Evolutionary conservation across 2,797 vertebrate genomes (phyloP).

Genomic region (Mormyrops attenuatus): DNA sequence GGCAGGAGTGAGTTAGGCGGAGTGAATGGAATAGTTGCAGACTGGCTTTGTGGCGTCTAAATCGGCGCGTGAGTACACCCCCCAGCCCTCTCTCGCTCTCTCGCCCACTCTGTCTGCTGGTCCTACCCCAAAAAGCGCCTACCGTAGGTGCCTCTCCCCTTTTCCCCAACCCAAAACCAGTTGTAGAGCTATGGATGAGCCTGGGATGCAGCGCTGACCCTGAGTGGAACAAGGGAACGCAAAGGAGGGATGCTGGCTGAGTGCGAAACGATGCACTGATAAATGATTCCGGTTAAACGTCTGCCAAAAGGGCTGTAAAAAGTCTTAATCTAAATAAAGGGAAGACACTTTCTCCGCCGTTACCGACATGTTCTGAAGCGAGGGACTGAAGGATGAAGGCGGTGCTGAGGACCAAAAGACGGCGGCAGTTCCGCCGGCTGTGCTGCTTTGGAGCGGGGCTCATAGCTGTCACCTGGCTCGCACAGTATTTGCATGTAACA

Average conservation of each 20-base stretch:
- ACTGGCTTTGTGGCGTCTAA: not conserved
- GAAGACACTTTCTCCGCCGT: slow-evolving; percentile 13
- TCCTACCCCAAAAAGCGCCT: slow-evolving; percentile 10
- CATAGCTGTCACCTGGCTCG: slow-evolving; percentile 51
- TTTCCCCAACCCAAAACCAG: not conserved
- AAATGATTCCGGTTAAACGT: not conserved
- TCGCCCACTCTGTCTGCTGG: slow-evolving; percentile 17
- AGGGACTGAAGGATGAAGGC: slow-evolving; percentile 55
- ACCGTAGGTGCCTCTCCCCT: not conserved
- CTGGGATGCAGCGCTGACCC: not conserved
- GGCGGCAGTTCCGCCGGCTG: slow-evolving; percentile 54
- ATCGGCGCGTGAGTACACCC: not conserved
- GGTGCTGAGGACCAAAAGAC: slow-evolving; percentile 54
- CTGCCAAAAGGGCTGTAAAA: not conserved
- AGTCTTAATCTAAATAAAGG: slow-evolving; percentile 4
- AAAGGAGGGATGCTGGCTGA: slow-evolving; percentile 10
- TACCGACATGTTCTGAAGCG: slow-evolving; percentile 55
- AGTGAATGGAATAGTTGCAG: not conserved
- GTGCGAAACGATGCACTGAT: not conserved
- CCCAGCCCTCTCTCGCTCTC: not conserved
- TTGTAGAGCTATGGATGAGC: not conserved
- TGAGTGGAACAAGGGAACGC: not conserved
- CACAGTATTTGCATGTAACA: slow-evolving; percentile 47
- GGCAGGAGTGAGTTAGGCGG: slow-evolving; percentile 3
- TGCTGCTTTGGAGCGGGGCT: slow-evolving; percentile 56